These are phyloP conservation scores for Auanema freiburgensis DNA, from an alignment of 2,888 invertebrate genomes.

Conservation along the genomic window DNA sequence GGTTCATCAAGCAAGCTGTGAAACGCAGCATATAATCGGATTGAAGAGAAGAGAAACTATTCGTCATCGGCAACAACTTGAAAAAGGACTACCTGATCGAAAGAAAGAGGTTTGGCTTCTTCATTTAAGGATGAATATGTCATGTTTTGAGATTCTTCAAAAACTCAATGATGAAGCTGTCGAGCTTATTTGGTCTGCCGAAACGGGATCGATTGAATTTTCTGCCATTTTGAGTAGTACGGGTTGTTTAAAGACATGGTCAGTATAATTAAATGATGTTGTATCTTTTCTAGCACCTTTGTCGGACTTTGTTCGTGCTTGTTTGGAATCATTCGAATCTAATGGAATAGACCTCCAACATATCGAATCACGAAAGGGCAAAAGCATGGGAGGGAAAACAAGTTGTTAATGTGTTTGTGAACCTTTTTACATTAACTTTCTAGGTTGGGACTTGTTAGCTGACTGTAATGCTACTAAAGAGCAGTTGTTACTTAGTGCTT, in stretches of 20 bases:
- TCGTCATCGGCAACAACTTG: constrained; percentile 46
- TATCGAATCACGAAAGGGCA: constrained; percentile 49
- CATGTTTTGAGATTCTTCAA: constrained; percentile 57
- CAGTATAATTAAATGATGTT: neutral
- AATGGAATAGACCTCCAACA: constrained; percentile 47
- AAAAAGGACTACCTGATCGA: constrained; percentile 24
- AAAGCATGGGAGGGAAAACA: neutral
- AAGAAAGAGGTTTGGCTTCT: neutral
- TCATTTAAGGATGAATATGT: constrained; percentile 9
- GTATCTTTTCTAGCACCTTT: constrained; percentile 23
- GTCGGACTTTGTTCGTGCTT: constrained; percentile 36
- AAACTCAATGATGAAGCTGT: constrained; percentile 61
- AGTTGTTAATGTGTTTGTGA: neutral
- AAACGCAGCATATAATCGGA: constrained; percentile 40
- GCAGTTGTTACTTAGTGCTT: constrained; percentile 34
- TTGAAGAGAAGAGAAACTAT: constrained; percentile 52
- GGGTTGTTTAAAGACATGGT: constrained; percentile 16
- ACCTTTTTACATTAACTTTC: neutral
- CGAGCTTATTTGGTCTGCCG: constrained; percentile 52
- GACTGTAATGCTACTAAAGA: constrained; percentile 37
- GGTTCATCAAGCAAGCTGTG: constrained; percentile 43
- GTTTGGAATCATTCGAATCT: constrained; percentile 34
- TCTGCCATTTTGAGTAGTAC: constrained; percentile 43
- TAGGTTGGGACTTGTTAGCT: constrained; percentile 35
- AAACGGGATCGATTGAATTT: constrained; percentile 33